Evolutionary conservation across 2,888 invertebrate genomes (phyloP), one percentile per base, ranked within the genome.

Genomic region (Pherbina coryleti): DNA sequence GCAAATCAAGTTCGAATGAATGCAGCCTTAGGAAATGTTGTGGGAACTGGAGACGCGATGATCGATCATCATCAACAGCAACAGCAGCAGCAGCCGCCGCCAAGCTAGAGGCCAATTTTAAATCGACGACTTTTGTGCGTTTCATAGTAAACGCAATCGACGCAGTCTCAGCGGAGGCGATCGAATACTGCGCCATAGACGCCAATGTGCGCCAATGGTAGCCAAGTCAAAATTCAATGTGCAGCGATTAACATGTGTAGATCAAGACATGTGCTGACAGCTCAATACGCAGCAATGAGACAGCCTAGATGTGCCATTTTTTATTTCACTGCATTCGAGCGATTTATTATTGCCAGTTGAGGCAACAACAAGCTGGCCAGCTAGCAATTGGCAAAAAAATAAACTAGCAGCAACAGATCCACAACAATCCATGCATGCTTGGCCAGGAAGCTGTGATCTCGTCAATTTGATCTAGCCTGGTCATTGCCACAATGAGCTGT

Each of bases 241-340:
- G 28, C 79, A 77, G 69, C 77, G 73, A 80, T 82, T 80, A 81
- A 82, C 82, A 81, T 82, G 82, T 82, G 80, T 80, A 80, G 81
- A 81, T 81, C 80, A 80, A 79, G 80, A 78, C 82, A 80, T 81
- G 79, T 79, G 81, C 82, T 81, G 81, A 83, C 83, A 83, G 80
- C 83, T 83, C 82, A 83, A 83, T 82, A 83, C 79, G 74, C 74
- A 44, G 44, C 44, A 74, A 74, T 74, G 62, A 49, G 64, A 64
- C 62, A 51, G 17, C 11, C 31, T 17, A 19, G 44, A 34, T 8
- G 67, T 25, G 51, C 49, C 25, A n/a, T 60, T 69, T 67, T 67
- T 69, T 67, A 53, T 71, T 72, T 19, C 22, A 14, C n/a, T 17
- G 57, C 37, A 60, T 44, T 60, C 64, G 64, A 62, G 31, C 74